These are phyloP conservation scores for Trididemnum clinides DNA, from an alignment of 23 tunicate genomes.

Conservation along the genomic window DNA sequence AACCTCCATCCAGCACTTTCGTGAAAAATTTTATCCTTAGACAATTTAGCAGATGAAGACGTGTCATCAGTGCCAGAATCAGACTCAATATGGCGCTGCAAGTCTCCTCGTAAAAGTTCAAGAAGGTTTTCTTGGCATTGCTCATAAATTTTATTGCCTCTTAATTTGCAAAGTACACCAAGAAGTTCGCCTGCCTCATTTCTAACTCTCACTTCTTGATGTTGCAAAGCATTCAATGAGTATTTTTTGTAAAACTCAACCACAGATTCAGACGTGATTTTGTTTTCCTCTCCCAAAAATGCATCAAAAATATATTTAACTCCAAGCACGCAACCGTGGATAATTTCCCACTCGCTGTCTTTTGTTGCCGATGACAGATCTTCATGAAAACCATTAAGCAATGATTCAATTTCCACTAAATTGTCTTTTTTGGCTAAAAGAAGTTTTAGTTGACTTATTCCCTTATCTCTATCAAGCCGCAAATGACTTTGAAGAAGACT, in stretches of 20 bases:
- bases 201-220: constrained; percentile 78
- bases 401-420: not conserved
- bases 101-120: constrained; percentile 28
- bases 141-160: constrained; percentile 26
- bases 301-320: constrained; percentile 52
- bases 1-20: constrained; percentile 97
- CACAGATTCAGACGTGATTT: not conserved
- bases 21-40: constrained; percentile 72
- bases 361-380: not conserved
- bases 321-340: constrained; percentile 83
- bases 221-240: constrained; percentile 37
- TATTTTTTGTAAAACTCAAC: constrained; percentile 7
- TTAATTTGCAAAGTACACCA: constrained; percentile 59
- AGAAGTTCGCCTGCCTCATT: constrained; percentile 62
- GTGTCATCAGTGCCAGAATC: constrained; percentile 2
- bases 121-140: constrained; percentile 2
- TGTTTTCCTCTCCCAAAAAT: not conserved
- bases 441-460: constrained; percentile 42
- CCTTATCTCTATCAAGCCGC: constrained; percentile 75
- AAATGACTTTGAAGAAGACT: constrained; percentile 49
- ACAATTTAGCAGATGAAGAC: not conserved
- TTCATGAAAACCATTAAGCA: constrained; percentile 8
- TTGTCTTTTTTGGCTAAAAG: not conserved
- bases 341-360: constrained; percentile 33
- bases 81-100: constrained; percentile 42